Evolutionary conservation across 2,888 invertebrate species (phyloP), one percentile per base, ranked within the genome.

Genomic region (Chydorus sphaericus): DNA sequence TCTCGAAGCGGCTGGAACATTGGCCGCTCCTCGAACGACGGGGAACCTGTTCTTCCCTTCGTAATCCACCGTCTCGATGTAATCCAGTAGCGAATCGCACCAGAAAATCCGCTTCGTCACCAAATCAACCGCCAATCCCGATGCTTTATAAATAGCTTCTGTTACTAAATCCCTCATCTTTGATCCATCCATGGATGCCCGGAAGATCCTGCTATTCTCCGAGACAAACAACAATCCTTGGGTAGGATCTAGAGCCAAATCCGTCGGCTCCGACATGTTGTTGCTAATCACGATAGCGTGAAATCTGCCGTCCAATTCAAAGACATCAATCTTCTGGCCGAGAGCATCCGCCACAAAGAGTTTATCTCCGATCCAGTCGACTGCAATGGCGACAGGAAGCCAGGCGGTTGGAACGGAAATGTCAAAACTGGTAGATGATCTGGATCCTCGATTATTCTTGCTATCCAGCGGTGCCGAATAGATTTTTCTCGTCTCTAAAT

Each of bases 361-460:
- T 69, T 94, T 96, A 69, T 92, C 86, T 0, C 92, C 92, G 44
- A 97, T 82, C 92, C 96, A 98, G 73, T 97, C 97, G 16, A 96
- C 85, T 8, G 97, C 94, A 52, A 97, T 69, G 0, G 91, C 85
- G 0, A 88, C 84, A 0, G 92, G 92, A 0, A 86, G 78, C 90
- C 91, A 91, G 0, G 87, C 85, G 0, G 87, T 88, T 0, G 88
- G 81, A 30, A 87, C 72, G 0, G 81, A 75, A 61, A 89, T 81
- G 65, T 86, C 86, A 7, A 73, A 70, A 59, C 78, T 60, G 20
- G 56, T 58, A 8, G 37, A 37, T n/a, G 39, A 51, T 33, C 53
- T 38, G 2, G 16, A 29, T 44, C 28, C 44, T 7, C 44, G 44
- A 28, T 28, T 39, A 10, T 20, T 16, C 5, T 28, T 10, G 44